Evolutionary conservation across 2,113 vertebrate species (phyloP).

Genomic region (Micronycteris hirsuta): DNA sequence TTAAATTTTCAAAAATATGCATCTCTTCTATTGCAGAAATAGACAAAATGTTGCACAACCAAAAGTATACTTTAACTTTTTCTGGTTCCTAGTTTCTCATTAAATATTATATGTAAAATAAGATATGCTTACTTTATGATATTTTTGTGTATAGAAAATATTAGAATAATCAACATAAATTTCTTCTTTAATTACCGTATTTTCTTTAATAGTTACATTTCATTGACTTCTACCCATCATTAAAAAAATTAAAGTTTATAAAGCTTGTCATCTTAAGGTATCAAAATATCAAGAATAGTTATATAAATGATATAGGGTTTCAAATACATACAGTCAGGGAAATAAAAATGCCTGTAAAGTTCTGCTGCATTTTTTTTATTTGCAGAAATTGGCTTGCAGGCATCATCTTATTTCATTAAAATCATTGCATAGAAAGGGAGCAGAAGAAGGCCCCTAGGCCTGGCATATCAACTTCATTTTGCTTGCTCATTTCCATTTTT

Average conservation of each 20-base stretch:
- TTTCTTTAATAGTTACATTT: background rate
- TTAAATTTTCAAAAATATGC: background rate
- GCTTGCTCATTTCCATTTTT: background rate
- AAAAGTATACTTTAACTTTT: background rate
- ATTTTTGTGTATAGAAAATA: background rate
- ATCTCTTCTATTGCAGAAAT: background rate
- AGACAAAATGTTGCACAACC: background rate
- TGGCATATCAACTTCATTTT: background rate
- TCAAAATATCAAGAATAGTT: background rate
- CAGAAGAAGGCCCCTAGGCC: background rate
- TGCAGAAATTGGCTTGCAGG: slow-evolving; percentile 1
- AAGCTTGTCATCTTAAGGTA: background rate
- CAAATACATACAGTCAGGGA: background rate
- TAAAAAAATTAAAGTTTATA: background rate
- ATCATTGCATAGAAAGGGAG: background rate
- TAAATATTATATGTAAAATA: background rate
- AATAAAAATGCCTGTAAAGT: slow-evolving; percentile 19
- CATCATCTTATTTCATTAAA: slow-evolving; percentile 48
- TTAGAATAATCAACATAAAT: background rate
- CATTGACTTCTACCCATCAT: background rate
- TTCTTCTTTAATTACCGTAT: background rate
- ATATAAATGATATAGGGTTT: background rate
- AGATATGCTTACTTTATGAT: background rate
- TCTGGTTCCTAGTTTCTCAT: background rate
- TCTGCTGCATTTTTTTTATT: background rate